Evolutionary conservation across 1,140 invertebrate genomes (phyloP), one percentile per base, ranked within the genome.

Genomic region (Apis cerana): DNA sequence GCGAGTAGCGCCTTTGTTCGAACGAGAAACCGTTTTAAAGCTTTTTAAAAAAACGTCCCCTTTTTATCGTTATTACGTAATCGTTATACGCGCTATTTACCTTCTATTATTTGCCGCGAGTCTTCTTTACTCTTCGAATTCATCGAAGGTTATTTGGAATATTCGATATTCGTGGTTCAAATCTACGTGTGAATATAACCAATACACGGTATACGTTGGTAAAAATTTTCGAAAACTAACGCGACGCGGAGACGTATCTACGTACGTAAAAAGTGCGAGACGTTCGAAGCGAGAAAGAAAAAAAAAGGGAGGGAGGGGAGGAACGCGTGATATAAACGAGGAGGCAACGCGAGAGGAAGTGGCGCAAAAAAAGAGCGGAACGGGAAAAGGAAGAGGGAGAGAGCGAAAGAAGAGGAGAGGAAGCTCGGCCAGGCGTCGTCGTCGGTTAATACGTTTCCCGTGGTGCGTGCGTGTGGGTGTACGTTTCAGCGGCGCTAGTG

Each of bases 401-500:
- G 62, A 74, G 69, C 62, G 17, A n/a, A 21, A 58, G 33, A 59
- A 43, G 65, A 72, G 62, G 70, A 75, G 82, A 74, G 79, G 62
- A 84, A 71, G 58, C 59, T 64, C 43, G 69, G n/a, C 23, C 54
- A 67, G 23, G 56, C 58, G 67, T 59, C 33, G 33, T 43, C 27
- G 27, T 27, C 72, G 72, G 65, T 69, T 83, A 87, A 87, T 83
- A 75, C 77, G 61, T 68, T 69, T 59, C 27, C 58, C 33, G 64
- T 17, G n/a, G 19, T 17, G 59, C 13, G 48, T 15, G 21, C 80
- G 77, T 74, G 82, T 76, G 62, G 48, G 75, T 62, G 80, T 52
- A 69, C 65, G 64, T 78, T 83, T 69, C 64, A 74, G 82, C 83
- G 77, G 74, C 82, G 81, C 65, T 77, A 78, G 80, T 83, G 75